Evolutionary conservation across 2,113 vertebrate genomes (phyloP).

Genomic region (Hyperopisus bebe): DNA sequence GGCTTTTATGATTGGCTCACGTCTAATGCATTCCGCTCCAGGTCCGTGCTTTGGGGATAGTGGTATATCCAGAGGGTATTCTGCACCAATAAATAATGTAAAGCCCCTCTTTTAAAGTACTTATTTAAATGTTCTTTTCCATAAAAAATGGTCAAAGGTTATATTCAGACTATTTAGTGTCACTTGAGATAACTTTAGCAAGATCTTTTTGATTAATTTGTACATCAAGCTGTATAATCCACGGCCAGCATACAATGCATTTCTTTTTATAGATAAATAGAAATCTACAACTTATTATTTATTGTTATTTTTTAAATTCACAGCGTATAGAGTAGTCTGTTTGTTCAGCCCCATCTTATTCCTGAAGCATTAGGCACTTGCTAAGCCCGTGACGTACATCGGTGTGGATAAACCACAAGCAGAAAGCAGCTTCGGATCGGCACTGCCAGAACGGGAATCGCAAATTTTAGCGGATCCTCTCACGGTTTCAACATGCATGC

Average conservation of each 20-base stretch:
- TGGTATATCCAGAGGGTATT: not conserved
- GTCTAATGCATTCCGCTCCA: slow-evolving; percentile 5
- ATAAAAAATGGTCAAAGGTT: slow-evolving; percentile 10
- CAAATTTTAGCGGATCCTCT: not conserved
- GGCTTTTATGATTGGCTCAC: not conserved
- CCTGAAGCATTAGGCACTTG: not conserved
- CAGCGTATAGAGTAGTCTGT: not conserved
- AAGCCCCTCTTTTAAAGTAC: not conserved
- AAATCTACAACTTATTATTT: not conserved
- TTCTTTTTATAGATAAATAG: not conserved
- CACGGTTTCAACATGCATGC: not conserved
- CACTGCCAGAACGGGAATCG: not conserved
- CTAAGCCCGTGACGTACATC: not conserved
- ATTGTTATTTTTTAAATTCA: not conserved
- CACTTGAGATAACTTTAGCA: not conserved
- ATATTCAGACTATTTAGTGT: not conserved
- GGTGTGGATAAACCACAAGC: not conserved
- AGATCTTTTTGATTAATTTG: not conserved
- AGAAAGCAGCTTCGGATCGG: not conserved
- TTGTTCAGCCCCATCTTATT: not conserved
- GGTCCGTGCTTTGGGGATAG: not conserved
- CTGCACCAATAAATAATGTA: slow-evolving; percentile 15
- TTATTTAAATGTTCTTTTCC: slow-evolving; percentile 16
- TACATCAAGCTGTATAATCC: not conserved
- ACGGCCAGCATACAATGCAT: not conserved